Conservation (phyloP, 2,888 invertebrate genomes). For the Panopea generosa region DNA sequence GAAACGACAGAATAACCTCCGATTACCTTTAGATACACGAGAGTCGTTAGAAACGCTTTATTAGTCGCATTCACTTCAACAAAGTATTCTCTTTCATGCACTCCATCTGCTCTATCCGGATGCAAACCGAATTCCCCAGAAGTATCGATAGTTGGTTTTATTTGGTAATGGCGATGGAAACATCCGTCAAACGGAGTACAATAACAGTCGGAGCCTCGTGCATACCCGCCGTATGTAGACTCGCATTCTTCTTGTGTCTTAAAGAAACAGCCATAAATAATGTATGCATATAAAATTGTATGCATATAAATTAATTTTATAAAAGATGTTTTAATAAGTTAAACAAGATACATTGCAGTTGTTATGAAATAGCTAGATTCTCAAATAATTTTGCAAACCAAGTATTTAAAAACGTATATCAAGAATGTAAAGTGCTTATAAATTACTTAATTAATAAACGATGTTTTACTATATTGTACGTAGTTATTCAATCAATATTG, state of each 20-base stretch:
- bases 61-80: slow-evolving; percentile 69
- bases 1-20: no score
- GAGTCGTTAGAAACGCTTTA: slow-evolving; percentile 62
- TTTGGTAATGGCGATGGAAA: slow-evolving; percentile 65
- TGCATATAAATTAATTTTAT: no score
- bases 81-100: slow-evolving; percentile 71
- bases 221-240: slow-evolving; percentile 43
- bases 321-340: no score
- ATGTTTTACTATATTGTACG: no score
- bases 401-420: no score
- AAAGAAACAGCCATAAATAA: not conserved
- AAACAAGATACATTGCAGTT: no score
- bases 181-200: slow-evolving; percentile 68
- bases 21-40: slow-evolving; percentile 59
- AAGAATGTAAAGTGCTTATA: no score
- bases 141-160: slow-evolving; percentile 44
- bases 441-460: no score
- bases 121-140: slow-evolving; percentile 44
- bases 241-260: slow-evolving; percentile 55
- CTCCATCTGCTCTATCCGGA: slow-evolving; percentile 51
- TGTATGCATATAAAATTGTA: no score
- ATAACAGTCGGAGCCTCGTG: slow-evolving; percentile 69
- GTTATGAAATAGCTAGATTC: no score
- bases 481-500: no score
- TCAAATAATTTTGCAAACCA: no score